Base-by-base conservation (phyloP, 2,113 vertebrate species). In the Anthoscopus minutus region DNA sequence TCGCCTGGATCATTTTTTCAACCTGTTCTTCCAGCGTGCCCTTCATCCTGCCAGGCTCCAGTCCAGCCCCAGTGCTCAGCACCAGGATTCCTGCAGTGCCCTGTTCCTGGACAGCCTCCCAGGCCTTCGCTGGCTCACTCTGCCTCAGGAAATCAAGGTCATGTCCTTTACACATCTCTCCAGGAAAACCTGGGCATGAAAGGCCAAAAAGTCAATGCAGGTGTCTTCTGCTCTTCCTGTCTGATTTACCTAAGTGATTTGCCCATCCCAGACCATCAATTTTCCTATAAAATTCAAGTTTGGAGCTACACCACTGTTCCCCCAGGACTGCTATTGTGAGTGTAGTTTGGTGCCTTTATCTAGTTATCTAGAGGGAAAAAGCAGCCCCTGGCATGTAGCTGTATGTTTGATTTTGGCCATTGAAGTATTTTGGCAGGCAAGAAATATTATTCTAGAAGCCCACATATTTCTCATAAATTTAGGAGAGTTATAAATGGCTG, bases 1-100 rank as follows among this genome's bases (percentile, higher is more conserved):
- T 84, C 97, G 98, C 48, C 93, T 99, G 98, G 99, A 99, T 98
- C 98, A 98, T 70, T 99, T 99, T 97, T 99, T 99, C 98, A 98
- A 96, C 97, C 97, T 99, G 93, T 98, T 99, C 97, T 99, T 99
- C 97, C 99, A 99, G 97, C 98, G 98, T 96, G 98, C 98, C 4
- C 98, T 99, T 60, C 98, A 98, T 92, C 98, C 98, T 1, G 96
- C 90, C 2, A 96, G 94, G 10, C 88, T 98, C 15, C 97, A 42
- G 61, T 11, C 73, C 15, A 47, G 97, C 74, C 81, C 96, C 61
- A 54, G 96, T 0, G 64, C 95, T 12, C 96, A 97, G 2, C 88
- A 90, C 15, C 95, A 96, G 1, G 96, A 98, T 21, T 91, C 96
- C 62, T 98, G 97, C 42, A 98, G 97, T 44, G 97, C 98, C 0